These are phyloP conservation scores for Protonemura montana DNA, from an alignment of 2,888 invertebrate species.

Conservation along the genomic window DNA sequence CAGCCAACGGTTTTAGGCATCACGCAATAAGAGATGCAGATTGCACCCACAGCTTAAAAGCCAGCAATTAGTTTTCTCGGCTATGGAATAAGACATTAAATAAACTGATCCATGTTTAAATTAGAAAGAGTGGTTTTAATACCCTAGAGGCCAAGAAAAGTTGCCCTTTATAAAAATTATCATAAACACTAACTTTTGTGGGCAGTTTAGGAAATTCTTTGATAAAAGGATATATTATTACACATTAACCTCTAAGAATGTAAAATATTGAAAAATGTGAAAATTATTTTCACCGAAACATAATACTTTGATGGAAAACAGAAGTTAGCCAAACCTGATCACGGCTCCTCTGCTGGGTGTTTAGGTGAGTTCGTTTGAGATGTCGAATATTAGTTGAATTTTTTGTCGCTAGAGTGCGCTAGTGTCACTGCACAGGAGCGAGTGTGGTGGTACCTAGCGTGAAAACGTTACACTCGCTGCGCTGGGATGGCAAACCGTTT, in stretches of 20 bases:
- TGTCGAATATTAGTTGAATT: background rate
- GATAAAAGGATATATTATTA: too few relatives aligned
- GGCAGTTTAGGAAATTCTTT: too few relatives aligned
- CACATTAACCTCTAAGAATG: too few relatives aligned
- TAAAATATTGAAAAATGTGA: background rate
- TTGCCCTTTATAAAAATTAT: too few relatives aligned
- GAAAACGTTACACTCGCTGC: background rate
- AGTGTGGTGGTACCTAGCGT: background rate
- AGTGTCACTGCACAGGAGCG: background rate
- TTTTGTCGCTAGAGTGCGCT: background rate
- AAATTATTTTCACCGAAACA: background rate
- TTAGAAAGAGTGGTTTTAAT: too few relatives aligned
- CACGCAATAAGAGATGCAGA: background rate
- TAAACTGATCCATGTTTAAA: too few relatives aligned
- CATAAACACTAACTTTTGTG: too few relatives aligned
- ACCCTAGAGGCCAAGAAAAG: too few relatives aligned
- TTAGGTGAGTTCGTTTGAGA: background rate
- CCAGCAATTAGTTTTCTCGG: background rate
- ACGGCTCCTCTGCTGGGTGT: background rate
- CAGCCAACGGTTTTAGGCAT: background rate
- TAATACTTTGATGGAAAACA: conserved; percentile 22
- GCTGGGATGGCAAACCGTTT: background rate
- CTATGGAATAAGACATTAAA: background rate
- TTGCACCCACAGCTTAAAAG: background rate
- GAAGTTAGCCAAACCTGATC: background rate